Evolutionary conservation across 2,113 vertebrate species (phyloP), one percentile per base, ranked within the genome.

Genomic region (Semicossyphus pulcher): DNA sequence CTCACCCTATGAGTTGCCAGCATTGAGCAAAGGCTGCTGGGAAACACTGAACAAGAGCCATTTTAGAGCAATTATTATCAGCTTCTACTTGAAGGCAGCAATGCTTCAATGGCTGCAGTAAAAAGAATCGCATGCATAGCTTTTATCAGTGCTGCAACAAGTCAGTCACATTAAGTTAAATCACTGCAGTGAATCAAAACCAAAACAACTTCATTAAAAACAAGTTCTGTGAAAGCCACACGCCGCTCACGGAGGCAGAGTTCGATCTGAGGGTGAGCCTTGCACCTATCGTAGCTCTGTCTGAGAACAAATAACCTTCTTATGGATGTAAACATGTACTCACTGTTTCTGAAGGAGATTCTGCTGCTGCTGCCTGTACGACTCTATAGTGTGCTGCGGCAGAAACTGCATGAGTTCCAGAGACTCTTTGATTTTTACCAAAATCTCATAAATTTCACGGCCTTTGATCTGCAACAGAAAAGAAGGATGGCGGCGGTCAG

Each of bases 321-420:
- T 1, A 63, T 37, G 4, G n/a, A 42, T 48, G 20, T 34, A 14
- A 26, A 48, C 34, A 31, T n/a, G 70, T 91, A 98, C 98, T 99
- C 93, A 99, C 98, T 98, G 98, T 94, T 99, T 99, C 91, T 99
- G 97, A 66, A 99, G 94, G 71, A 99, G 93, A 79, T 96, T 97
- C 83, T 99, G 97, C 70, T 99, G 98, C 86, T 99, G 98, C 81
- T 99, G 97, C 41, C 98, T 87, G 93, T 99, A 99, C 0, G 95
- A 97, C 86, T 99, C 98, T 9, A 99, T 98, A 1, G 98, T 99
- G 90, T 99, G 97, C 89, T 98, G 97, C 0, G 98, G 97, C 66
- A 99, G 95, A 73, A 96, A 98, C 93, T 99, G 98, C 97, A 99
- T 99, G 64, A 99, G 95, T 54, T 99, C 98, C 93, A 99, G 89